Conservation (phyloP, 1,140 invertebrate genomes). For the Drosophila pseudoananassae region DNA sequence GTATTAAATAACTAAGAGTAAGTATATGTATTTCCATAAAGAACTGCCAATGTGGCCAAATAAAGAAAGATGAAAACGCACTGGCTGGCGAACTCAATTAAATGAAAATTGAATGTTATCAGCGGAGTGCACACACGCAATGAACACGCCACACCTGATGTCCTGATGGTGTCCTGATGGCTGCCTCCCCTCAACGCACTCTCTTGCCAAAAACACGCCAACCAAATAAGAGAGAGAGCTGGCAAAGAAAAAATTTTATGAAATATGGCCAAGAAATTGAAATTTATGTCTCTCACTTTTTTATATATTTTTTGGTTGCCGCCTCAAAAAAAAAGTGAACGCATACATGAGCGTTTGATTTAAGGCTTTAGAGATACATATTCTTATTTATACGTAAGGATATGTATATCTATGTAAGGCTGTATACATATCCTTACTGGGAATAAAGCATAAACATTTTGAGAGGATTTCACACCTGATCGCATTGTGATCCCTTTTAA, state of each 20-base stretch:
- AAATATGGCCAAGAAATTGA: slow-evolving; percentile 35
- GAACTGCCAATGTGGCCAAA: neutral
- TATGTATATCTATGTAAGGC: neutral
- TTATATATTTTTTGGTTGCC: neutral
- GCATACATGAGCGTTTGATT: slow-evolving; percentile 7
- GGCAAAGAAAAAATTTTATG: slow-evolving; percentile 8
- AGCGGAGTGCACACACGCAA: slow-evolving; percentile 22
- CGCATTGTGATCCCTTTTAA: slow-evolving; percentile 20
- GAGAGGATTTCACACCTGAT: slow-evolving; percentile 38
- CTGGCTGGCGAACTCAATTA: slow-evolving; percentile 28
- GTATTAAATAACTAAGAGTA: neutral
- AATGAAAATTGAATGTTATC: slow-evolving; percentile 37
- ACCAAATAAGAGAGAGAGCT: neutral
- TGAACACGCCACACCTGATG: slow-evolving; percentile 22
- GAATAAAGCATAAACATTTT: slow-evolving; percentile 1
- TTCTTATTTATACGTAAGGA: neutral
- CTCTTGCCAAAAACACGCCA: neutral
- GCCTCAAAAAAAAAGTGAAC: neutral
- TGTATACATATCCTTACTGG: neutral
- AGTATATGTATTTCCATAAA: neutral
- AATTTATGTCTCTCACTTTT: slow-evolving; percentile 27
- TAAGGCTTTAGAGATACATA: slow-evolving; percentile 7
- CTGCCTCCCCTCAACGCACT: neutral
- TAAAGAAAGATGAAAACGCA: neutral
- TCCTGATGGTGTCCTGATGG: slow-evolving; percentile 6